Percentiles rank a stretch among this genome's conserved stretches.
These are phyloP conservation scores for Heterodera carotae DNA, from an alignment of 1,140 invertebrate species.

Conservation along the genomic window DNA sequence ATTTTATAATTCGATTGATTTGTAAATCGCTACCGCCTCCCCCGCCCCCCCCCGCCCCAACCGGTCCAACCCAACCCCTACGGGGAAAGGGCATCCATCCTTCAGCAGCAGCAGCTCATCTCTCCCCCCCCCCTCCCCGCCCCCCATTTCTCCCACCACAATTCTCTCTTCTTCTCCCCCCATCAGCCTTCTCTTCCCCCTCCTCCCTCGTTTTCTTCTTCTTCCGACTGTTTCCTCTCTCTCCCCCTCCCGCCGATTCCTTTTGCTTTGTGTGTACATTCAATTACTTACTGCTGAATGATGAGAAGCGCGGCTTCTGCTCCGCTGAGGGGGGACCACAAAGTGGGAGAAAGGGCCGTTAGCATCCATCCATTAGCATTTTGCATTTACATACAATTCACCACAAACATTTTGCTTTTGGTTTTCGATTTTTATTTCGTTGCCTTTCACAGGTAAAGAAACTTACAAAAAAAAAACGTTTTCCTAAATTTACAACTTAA, in stretches of 20 bases:
- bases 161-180: not conserved
- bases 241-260: no score
- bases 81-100: not conserved
- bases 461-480: not conserved
- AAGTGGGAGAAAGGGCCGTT: not conserved
- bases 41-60: not conserved
- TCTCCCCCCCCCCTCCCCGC: no score
- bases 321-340: not conserved
- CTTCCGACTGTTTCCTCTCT: no score
- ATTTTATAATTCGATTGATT: not conserved
- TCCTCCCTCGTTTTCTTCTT: not conserved
- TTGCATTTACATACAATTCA: not conserved
- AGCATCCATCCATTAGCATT: not conserved
- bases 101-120: no score
- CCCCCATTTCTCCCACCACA: not conserved
- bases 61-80: not conserved
- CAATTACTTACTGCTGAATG: not conserved
- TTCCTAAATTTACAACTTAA: not conserved
- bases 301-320: not conserved
- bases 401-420: not conserved
- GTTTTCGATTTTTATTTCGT: not conserved
- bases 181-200: not conserved
- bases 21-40: not conserved
- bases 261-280: not conserved
- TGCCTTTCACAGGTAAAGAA: no score